Percentiles rank a stretch among this genome's conserved stretches.
Evolutionary conservation across 2,797 vertebrate genomes (phyloP).

Genomic region (Leptatherina wallacei): DNA sequence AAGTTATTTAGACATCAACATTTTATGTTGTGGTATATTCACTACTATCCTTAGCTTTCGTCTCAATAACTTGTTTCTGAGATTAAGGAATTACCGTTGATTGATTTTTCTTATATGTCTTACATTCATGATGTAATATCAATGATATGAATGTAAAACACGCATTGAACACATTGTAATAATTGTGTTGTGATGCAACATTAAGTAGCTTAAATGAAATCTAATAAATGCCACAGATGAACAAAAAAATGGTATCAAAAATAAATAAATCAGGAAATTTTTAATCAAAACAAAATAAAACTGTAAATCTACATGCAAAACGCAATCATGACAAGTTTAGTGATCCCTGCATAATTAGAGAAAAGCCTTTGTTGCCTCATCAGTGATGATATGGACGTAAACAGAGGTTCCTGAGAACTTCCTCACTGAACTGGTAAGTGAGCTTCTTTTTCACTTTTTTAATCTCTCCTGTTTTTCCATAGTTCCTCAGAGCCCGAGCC

Average conservation of each 20-base stretch:
- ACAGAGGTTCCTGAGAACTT: slow-evolving; percentile 84
- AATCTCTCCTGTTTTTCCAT: slow-evolving; percentile 97
- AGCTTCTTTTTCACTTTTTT: slow-evolving; percentile 98
- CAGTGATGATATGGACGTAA: slow-evolving; percentile 55
- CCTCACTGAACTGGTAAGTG: slow-evolving; percentile 97
- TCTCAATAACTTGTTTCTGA: too few relatives aligned
- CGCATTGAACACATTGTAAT: background rate
- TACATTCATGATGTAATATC: too few relatives aligned
- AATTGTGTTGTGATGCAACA: slow-evolving; percentile 17
- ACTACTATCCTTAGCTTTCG: too few relatives aligned
- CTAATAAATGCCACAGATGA: slow-evolving; percentile 18
- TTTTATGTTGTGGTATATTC: too few relatives aligned
- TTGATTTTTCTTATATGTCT: too few relatives aligned
- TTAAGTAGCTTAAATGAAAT: slow-evolving; percentile 22
- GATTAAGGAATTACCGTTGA: too few relatives aligned
- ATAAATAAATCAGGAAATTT: slow-evolving; percentile 62
- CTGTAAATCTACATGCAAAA: slow-evolving; percentile 40
- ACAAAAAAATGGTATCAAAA: slow-evolving; percentile 22
- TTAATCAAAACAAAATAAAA: slow-evolving; percentile 33
- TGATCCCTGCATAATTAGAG: slow-evolving; percentile 37
- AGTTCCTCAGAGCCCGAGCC: slow-evolving; percentile 97
- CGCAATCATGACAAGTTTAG: slow-evolving; percentile 19
- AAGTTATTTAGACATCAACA: too few relatives aligned
- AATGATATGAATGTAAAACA: slow-evolving; percentile 5
- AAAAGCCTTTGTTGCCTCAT: slow-evolving; percentile 30